These are phyloP conservation scores for Bolinopsis microptera DNA, from an alignment of 37 sponge, comb jelly and placozoan genomes.

Conservation along the genomic window DNA sequence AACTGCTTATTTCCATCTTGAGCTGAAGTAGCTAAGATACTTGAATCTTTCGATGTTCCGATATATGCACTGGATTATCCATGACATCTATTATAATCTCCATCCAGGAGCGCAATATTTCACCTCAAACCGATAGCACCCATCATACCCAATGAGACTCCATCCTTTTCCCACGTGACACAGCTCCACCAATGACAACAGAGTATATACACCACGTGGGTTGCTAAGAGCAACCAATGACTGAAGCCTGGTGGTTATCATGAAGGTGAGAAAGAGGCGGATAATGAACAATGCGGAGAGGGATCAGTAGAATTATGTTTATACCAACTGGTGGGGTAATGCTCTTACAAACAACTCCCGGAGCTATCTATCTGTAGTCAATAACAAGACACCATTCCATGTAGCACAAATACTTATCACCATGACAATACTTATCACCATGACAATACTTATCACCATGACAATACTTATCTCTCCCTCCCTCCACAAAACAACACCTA, in stretches of 20 bases:
- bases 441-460: neutral
- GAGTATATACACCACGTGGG: neutral
- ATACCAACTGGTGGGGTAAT: neutral
- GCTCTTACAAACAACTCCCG: neutral
- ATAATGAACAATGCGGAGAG: neutral
- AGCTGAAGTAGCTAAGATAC: too few species aligned
- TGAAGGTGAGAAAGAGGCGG: neutral
- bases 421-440: too few species aligned
- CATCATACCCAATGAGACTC: neutral
- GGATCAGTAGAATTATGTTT: neutral
- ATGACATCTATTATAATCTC: neutral
- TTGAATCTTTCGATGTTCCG: too few species aligned
- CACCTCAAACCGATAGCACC: neutral
- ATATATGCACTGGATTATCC: neutral
- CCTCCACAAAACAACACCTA: neutral
- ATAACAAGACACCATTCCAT: neutral
- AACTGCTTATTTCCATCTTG: neutral
- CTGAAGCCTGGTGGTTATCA: neutral
- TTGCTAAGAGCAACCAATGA: neutral
- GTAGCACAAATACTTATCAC: too few species aligned
- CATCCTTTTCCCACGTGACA: neutral
- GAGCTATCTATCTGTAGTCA: too few species aligned
- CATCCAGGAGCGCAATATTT: neutral
- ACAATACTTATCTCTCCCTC: neutral
- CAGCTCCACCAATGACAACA: neutral